phyloP scores from a whole-genome alignment of 2,113 vertebrate species.

The Monarcha castaneiventris region DNA sequence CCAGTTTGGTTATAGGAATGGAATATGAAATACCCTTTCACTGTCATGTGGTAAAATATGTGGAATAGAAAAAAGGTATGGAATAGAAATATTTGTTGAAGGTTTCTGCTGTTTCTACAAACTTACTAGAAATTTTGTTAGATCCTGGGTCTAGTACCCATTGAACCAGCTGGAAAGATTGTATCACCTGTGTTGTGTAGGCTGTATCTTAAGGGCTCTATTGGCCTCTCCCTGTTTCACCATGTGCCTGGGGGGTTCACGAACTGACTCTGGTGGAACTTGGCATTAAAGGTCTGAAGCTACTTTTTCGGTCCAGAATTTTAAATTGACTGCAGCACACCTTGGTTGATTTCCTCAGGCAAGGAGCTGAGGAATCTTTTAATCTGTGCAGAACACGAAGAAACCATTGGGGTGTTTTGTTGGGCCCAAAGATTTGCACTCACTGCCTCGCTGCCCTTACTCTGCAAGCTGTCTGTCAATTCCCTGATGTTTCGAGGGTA shows the following conservation, averaged over 20 bases:
- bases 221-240: background rate
- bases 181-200: background rate
- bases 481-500: background rate
- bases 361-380: background rate
- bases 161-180: background rate
- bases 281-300: background rate
- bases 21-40: background rate
- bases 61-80: background rate
- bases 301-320: background rate
- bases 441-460: background rate
- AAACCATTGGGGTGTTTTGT: background rate
- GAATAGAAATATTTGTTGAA: background rate
- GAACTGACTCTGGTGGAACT: background rate
- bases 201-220: background rate
- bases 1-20: background rate
- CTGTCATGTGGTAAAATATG: background rate
- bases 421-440: background rate
- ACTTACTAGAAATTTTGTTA: background rate
- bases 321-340: background rate
- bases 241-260: rapidly evolving
- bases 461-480: background rate
- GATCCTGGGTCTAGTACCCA: background rate
- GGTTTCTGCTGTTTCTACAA: background rate
- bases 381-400: background rate
- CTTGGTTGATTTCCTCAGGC: background rate